Evolutionary conservation across 2,888 invertebrate genomes (phyloP).

Genomic region (Achlya flavicornis): DNA sequence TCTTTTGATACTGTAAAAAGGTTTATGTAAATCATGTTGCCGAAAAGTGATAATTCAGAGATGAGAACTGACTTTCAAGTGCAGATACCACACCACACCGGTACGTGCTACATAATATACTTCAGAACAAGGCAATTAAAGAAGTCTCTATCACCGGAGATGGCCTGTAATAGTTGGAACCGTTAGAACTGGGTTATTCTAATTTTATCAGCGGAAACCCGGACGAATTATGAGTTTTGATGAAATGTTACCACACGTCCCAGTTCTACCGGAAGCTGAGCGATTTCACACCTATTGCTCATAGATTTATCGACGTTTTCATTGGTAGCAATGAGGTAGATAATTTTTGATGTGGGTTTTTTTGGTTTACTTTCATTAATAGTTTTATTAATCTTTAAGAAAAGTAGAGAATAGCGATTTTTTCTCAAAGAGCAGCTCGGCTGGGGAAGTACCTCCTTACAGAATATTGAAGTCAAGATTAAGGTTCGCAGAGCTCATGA

Average conservation of each 20-base stretch:
- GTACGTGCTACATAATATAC: not conserved
- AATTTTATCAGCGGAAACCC: slow-evolving; percentile 77
- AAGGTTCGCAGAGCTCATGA: too few species aligned
- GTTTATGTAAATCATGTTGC: too few species aligned
- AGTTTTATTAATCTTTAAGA: too few species aligned
- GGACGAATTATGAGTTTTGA: slow-evolving; percentile 80
- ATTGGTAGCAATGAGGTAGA: slow-evolving; percentile 28
- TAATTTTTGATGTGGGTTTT: slow-evolving; percentile 7
- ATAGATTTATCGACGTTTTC: slow-evolving; percentile 43
- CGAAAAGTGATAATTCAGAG: not conserved
- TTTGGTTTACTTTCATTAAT: too few species aligned
- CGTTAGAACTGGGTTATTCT: slow-evolving; percentile 68
- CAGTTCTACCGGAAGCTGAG: slow-evolving; percentile 58
- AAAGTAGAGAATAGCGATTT: too few species aligned
- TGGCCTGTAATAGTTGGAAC: slow-evolving; percentile 31
- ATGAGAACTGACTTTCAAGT: not conserved
- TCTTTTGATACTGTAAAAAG: too few species aligned
- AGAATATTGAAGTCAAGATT: too few species aligned
- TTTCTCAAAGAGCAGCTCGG: too few species aligned
- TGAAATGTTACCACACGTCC: slow-evolving; percentile 68
- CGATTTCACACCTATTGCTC: slow-evolving; percentile 31
- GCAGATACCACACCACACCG: not conserved
- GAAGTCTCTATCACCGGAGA: slow-evolving; percentile 50
- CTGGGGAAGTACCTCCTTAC: too few species aligned
- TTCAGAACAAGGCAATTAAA: slow-evolving; percentile 34